Percentiles rank a stretch among this genome's conserved stretches.
Conservation (phyloP, 1,140 invertebrate species). For the Meloidogyne hapla region DNA sequence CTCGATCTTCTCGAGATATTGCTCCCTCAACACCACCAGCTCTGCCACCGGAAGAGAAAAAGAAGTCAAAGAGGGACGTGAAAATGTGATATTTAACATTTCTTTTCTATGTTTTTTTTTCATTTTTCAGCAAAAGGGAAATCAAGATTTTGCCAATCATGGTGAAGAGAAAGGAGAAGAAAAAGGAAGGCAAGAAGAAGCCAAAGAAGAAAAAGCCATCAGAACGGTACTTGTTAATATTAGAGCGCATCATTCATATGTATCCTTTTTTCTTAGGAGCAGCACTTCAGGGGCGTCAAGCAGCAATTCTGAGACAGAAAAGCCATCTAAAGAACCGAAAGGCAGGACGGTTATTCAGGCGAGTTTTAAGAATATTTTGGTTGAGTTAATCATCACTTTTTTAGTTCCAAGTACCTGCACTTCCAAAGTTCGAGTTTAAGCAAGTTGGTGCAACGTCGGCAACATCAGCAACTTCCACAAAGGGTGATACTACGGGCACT, state of each 20-base stretch:
- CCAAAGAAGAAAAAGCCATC: neutral
- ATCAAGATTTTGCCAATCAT: slow-evolving; percentile 5
- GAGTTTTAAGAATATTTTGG: neutral
- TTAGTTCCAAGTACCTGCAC: neutral
- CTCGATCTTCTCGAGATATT: slow-evolving; percentile 1
- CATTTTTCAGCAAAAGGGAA: neutral
- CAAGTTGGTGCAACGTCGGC: neutral
- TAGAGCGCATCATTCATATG: neutral
- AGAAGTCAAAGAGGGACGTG: neutral
- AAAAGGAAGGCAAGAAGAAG: neutral
- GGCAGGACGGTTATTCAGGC: neutral
- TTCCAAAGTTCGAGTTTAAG: slow-evolving; percentile 3
- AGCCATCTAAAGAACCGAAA: neutral
- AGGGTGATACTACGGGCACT: neutral
- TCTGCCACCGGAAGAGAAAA: neutral
- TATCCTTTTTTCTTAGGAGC: neutral
- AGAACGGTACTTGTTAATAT: neutral
- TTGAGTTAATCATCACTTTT: neutral
- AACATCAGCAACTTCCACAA: neutral
- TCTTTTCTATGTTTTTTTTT: neutral
- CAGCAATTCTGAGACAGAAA: neutral
- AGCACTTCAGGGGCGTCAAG: neutral
- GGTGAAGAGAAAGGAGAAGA: neutral
- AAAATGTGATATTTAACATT: neutral
- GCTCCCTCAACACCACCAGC: neutral